These are phyloP conservation scores for Pavo muticus DNA, from an alignment of 2,113 vertebrate species.

Conservation along the genomic window DNA sequence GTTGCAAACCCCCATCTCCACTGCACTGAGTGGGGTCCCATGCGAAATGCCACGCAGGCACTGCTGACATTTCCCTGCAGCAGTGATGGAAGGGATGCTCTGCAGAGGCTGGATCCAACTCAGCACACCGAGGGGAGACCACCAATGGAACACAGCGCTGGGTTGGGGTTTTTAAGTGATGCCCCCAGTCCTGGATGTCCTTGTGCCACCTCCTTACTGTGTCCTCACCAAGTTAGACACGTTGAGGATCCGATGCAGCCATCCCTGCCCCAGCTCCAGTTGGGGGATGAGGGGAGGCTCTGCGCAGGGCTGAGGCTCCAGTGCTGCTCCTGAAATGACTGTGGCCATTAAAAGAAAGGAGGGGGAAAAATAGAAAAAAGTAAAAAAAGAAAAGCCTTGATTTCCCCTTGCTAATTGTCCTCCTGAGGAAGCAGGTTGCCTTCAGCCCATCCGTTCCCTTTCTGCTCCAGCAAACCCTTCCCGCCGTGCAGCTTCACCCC, in stretches of 20 bases:
- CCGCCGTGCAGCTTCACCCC: not conserved
- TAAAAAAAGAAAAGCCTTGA: not conserved
- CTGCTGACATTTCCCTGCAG: no score
- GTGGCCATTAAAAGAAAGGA: fast-evolving
- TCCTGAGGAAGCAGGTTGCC: fast-evolving
- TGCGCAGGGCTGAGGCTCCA: not conserved
- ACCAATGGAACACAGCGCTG: fast-evolving
- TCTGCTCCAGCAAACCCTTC: not conserved
- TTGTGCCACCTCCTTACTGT: fast-evolving
- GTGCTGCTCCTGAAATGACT: not conserved
- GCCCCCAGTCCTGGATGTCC: not conserved
- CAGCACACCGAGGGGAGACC: not conserved
- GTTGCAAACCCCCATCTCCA: fast-evolving
- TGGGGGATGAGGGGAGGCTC: not conserved
- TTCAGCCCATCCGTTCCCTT: not conserved
- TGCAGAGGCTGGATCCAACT: not conserved
- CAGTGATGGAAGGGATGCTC: not conserved
- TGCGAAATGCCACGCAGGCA: no score
- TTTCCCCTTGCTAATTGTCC: not conserved
- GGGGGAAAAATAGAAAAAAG: no score
- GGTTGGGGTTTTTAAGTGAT: not conserved
- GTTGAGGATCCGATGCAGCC: not conserved
- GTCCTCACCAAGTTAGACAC: no score
- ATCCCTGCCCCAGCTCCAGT: not conserved
- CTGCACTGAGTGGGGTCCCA: not conserved